Evolutionary conservation across 2,888 invertebrate species (phyloP).

Genomic region (Biston stratarius): DNA sequence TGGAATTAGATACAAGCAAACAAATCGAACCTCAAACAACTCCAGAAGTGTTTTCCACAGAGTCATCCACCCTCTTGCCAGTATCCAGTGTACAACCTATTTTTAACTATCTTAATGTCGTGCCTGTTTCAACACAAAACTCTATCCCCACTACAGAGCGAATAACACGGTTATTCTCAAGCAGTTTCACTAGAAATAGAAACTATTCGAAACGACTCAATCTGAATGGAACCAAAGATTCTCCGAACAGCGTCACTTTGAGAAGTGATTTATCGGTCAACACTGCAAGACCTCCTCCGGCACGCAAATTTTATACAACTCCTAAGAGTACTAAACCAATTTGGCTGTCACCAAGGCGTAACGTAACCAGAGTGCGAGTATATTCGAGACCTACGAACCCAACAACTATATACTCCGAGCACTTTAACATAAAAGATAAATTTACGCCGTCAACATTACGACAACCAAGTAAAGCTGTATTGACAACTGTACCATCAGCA

Average conservation of each 20-base stretch:
- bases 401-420: slow-evolving; percentile 77
- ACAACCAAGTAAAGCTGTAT: slow-evolving; percentile 57
- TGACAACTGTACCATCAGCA: slow-evolving; percentile 78
- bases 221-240: slow-evolving; percentile 68
- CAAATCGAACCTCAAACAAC: slow-evolving; percentile 41
- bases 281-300: slow-evolving; percentile 60
- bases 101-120: slow-evolving; percentile 52
- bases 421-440: slow-evolving; percentile 75
- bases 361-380: slow-evolving; percentile 61
- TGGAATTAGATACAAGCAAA: slow-evolving; percentile 32
- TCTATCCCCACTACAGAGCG: slow-evolving; percentile 63
- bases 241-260: slow-evolving; percentile 73
- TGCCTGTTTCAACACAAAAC: slow-evolving; percentile 66
- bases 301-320: slow-evolving; percentile 75
- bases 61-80: slow-evolving; percentile 56
- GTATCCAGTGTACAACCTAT: slow-evolving; percentile 58
- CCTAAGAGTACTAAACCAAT: slow-evolving; percentile 71
- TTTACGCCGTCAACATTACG: slow-evolving; percentile 58
- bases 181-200: slow-evolving; percentile 65
- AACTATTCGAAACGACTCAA: slow-evolving; percentile 77
- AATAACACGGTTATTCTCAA: slow-evolving; percentile 60
- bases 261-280: slow-evolving; percentile 58
- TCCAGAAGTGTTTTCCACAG: slow-evolving; percentile 55
- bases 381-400: slow-evolving; percentile 62
- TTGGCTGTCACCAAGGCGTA: slow-evolving; percentile 78